Percentiles rank a stretch among this genome's conserved stretches.
phyloP scores from a whole-genome alignment of 2,888 invertebrate species.

The Drosophila leonis region DNA sequence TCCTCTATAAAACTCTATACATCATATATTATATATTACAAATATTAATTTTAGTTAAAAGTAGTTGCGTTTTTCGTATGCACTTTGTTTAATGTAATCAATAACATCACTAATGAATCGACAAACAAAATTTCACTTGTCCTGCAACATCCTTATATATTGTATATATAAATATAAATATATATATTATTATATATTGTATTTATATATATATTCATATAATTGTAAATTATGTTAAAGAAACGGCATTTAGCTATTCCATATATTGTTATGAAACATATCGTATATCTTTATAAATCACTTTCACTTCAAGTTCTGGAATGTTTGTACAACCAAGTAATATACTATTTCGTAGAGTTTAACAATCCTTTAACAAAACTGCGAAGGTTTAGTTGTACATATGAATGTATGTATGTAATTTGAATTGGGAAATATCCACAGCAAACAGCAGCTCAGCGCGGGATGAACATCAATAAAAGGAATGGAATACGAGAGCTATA shows the following conservation, averaged over 20 bases:
- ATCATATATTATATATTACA: slow-evolving; percentile 26
- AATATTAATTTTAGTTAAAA: slow-evolving; percentile 62
- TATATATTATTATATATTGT: neutral
- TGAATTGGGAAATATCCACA: slow-evolving; percentile 8
- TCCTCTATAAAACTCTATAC: neutral
- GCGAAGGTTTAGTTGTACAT: slow-evolving; percentile 78
- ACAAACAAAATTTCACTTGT: slow-evolving; percentile 35
- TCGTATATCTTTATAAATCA: slow-evolving; percentile 44
- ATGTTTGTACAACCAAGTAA: slow-evolving; percentile 73
- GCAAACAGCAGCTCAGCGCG: slow-evolving; percentile 59
- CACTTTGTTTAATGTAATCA: slow-evolving; percentile 55
- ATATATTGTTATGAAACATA: slow-evolving; percentile 33
- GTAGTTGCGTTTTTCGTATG: slow-evolving; percentile 71
- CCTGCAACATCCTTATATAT: slow-evolving; percentile 42
- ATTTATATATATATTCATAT: slow-evolving; percentile 9
- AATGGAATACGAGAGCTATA: neutral
- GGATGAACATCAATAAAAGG: slow-evolving; percentile 19
- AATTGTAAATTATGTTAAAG: slow-evolving; percentile 50
- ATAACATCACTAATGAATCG: slow-evolving; percentile 22
- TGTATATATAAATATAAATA: neutral
- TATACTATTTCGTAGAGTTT: slow-evolving; percentile 52
- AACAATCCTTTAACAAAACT: slow-evolving; percentile 72
- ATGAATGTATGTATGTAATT: slow-evolving; percentile 14
- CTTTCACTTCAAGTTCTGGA: slow-evolving; percentile 71
- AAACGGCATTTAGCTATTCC: slow-evolving; percentile 30